Evolutionary conservation across 2,113 vertebrate species (phyloP), one percentile per base, ranked within the genome.

Genomic region (Amazona vittata): DNA sequence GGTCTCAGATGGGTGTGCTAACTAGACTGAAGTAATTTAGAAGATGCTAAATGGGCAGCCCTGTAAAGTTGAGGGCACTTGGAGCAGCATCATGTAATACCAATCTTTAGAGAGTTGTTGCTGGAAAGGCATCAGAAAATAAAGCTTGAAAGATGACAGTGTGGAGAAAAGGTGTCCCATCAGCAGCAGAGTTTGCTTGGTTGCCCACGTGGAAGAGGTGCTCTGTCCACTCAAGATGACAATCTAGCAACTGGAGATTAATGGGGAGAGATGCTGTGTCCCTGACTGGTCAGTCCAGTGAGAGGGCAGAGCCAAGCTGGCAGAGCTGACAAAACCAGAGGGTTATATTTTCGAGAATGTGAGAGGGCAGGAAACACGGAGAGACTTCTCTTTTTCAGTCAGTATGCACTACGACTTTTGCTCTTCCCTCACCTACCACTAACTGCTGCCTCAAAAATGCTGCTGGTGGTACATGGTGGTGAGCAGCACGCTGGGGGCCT

Each of bases 311-410:
- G 25, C 41, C 3, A 3, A 44, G 50, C 18, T 2, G 43, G 12
- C 0, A 1, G 87, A 68, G 35, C 65, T 81, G 89, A 53, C 71
- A 86, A 82, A 84, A 75, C 2, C 53, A 10, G 57, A 1, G 7
- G n/a, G 50, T 20, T 85, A 86, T 83, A 47, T 93, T 92, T 95
- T 89, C 9, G 19, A 89, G 63, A 80, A 24, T 0, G 0, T 31
- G 35, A 90, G 52, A 80, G 28, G 59, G 80, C 86, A 84, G 94
- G 95, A 97, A 96, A 84, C 5, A 15, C 26, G 1, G 13, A 70
- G 69, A 70, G 77, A 91, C 89, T 95, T 96, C 84, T 96, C 77
- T 55, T 94, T 93, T 94, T 86, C 62, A 50, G 70, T 39, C 64
- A 26, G 29, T 29, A 11, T 6, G 35, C 14, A 1, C 77, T 55